Evolutionary conservation across 2,113 vertebrate species (phyloP), one percentile per base, ranked within the genome.

Genomic region (Motacilla tschutschensis): DNA sequence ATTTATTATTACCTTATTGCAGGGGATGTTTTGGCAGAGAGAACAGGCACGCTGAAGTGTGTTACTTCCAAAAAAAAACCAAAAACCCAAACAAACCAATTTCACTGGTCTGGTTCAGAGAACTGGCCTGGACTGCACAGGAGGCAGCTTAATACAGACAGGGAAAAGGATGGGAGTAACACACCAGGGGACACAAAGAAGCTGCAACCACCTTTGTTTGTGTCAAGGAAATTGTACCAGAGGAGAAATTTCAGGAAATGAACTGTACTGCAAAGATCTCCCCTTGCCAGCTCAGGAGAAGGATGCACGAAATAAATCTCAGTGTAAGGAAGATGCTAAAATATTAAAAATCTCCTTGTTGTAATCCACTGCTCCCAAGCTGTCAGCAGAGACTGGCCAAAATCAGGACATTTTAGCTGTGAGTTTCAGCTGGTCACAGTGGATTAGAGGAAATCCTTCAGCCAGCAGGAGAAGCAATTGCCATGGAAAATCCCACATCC

Each of bases 371-470:
- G 74, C 33, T 83, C 85, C 54, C 28, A 67, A 60, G 55, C 44
- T 79, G 41, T 16, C 75, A 90, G 81, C 53, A 77, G 73, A 86
- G 50, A 64, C 33, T 44, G 51, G 41, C n/a, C 28, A 71, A 79
- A 92, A 71, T 8, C 2, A 62, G 90, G 74, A 46, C 10, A n/a
- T 35, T 71, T 50, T 31, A 89, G 50, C 90, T 84, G 83, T 84
- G 81, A 95, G 75, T 25, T 88, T 90, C 70, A 80, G 74, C 69
- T 93, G 86, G 89, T 87, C 87, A 83, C 71, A 82, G 83, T 6
- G 84, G 86, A 78, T 80, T 79, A 74, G 72, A 88, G 79, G 78
- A 60, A 83, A 93, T 94, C 94, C 93, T 92, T 89, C 81, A 92
- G 86, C 36, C 88, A 95, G 89, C 89, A 94, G 88, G 60, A 58